A percentile compares a stretch with the other conserved stretches of the same genome.
Conservation (phyloP, 2,888 invertebrate genomes). For the Mimas tiliae region DNA sequence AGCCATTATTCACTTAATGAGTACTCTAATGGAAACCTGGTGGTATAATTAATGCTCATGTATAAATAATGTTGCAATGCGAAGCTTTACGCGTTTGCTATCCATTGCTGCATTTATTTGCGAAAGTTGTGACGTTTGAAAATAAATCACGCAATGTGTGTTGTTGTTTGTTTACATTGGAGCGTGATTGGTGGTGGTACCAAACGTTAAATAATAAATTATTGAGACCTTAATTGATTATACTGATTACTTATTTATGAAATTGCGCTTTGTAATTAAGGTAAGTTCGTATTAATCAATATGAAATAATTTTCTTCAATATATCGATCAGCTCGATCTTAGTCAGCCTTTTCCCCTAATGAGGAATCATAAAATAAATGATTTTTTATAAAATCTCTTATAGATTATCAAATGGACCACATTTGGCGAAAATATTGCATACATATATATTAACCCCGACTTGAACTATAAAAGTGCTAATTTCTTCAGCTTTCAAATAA, state of each 20-base stretch:
- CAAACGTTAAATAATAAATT: slow-evolving; percentile 6
- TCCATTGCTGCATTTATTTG: slow-evolving; percentile 10
- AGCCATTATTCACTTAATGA: slow-evolving; percentile 73
- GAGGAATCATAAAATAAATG: slow-evolving; percentile 4
- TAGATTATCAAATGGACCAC: background rate
- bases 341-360: slow-evolving; percentile 2
- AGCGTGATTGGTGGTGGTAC: background rate
- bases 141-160: slow-evolving; percentile 10
- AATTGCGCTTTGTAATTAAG: slow-evolving; percentile 29
- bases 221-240: slow-evolving; percentile 5
- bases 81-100: background rate
- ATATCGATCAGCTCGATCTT: background rate
- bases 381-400: background rate
- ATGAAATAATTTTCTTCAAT: background rate
- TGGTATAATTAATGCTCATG: slow-evolving; percentile 67
- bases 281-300: background rate
- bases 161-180: no score
- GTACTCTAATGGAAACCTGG: slow-evolving; percentile 64
- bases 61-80: slow-evolving; percentile 28
- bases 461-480: no score
- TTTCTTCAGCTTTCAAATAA: no score
- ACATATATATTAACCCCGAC: no score
- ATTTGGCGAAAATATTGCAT: no score
- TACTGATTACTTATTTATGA: slow-evolving; percentile 9
- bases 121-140: background rate